phyloP scores from a whole-genome alignment of 37 sponge, comb jelly and placozoan genomes.

The Aphrocallistes beatrix region DNA sequence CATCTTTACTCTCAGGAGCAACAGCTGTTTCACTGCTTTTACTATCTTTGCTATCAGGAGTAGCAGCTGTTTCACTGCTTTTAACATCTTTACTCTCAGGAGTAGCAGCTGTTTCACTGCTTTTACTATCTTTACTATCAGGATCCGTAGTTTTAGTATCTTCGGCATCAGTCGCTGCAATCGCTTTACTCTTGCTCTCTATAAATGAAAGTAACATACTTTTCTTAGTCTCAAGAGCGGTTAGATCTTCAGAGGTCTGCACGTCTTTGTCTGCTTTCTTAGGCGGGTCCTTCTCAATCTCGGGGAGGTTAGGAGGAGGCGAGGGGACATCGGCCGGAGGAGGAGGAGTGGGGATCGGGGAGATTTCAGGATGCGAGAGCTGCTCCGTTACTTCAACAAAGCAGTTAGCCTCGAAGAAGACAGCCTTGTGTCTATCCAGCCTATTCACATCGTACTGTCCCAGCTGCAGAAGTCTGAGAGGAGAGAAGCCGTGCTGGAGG shows the following conservation, averaged over 20 bases:
- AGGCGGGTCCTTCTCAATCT: background rate
- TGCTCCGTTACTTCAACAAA: constrained; percentile 2
- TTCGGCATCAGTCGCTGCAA: no score
- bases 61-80: no score
- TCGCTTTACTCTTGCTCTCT: no score
- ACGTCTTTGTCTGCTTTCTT: background rate
- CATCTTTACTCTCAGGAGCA: no score
- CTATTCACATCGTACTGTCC: background rate
- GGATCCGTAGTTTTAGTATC: no score
- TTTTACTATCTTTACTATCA: no score
- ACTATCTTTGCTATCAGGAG: no score
- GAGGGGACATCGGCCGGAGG: background rate
- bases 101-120: no score
- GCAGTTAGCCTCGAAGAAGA: background rate
- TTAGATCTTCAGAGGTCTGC: background rate
- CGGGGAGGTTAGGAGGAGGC: background rate
- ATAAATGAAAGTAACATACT: no score
- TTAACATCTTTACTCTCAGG: no score
- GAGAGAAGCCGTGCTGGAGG: background rate
- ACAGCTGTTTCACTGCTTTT: no score
- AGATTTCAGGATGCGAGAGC: background rate
- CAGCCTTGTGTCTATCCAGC: background rate
- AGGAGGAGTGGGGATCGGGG: background rate
- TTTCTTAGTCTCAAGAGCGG: background rate
- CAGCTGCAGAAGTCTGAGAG: background rate